These are phyloP conservation scores for Ranitomeya imitator DNA, from an alignment of 2,113 vertebrate genomes.

Conservation along the genomic window DNA sequence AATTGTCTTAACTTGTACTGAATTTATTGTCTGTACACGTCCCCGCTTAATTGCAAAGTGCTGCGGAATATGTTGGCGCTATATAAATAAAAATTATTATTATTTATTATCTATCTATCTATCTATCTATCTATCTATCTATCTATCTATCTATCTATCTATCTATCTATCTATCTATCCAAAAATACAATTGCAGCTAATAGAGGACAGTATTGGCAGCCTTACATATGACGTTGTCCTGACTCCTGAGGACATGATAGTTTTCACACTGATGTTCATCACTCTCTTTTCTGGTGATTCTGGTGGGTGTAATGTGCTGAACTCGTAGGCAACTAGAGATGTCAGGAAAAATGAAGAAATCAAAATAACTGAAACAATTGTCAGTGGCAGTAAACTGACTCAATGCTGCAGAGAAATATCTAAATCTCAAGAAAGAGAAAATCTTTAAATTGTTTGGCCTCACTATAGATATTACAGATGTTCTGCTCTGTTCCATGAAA, in stretches of 20 bases:
- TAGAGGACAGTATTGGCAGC: not conserved
- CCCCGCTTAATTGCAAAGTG: no score
- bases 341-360: slow-evolving; percentile 19
- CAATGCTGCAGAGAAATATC: not conserved
- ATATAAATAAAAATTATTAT: no score
- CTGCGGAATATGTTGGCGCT: no score
- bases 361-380: slow-evolving; percentile 39
- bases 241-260: slow-evolving; percentile 18
- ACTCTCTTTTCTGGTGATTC: slow-evolving; percentile 43
- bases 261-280: slow-evolving; percentile 39
- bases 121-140: slow-evolving; percentile 16
- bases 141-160: slow-evolving; percentile 9
- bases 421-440: not conserved
- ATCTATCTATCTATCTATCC: not conserved
- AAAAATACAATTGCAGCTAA: not conserved
- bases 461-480: not conserved
- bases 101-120: slow-evolving; percentile 20
- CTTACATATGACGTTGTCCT: not conserved
- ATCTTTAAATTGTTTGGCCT: slow-evolving; percentile 10
- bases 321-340: slow-evolving; percentile 47
- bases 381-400: slow-evolving; percentile 18
- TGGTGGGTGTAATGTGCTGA: slow-evolving; percentile 41
- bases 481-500: not conserved
- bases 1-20: no score
- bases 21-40: no score